Conservation (phyloP, 2,797 vertebrate genomes). For the Karalla daura region DNA sequence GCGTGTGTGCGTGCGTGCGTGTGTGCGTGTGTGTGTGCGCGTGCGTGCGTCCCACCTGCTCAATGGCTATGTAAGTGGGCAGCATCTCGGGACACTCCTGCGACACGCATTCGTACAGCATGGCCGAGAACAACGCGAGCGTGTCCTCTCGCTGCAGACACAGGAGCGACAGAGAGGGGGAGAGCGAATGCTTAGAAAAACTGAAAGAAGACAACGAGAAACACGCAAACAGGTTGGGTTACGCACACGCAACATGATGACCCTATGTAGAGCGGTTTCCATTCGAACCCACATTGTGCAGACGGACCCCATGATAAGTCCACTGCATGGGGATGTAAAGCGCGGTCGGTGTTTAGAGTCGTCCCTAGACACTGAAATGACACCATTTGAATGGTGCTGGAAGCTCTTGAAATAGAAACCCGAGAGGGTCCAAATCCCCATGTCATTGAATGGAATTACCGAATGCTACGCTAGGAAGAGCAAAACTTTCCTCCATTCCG, state of each 20-base stretch:
- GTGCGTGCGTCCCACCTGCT: conserved; percentile 86
- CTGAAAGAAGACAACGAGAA: too few relatives aligned
- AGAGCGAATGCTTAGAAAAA: neutral
- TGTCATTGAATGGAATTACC: conserved; percentile 48
- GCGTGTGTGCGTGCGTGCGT: too few relatives aligned
- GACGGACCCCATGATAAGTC: too few relatives aligned
- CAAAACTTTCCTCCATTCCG: conserved; percentile 42
- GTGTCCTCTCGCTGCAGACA: conserved; percentile 87
- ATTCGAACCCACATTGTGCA: too few relatives aligned
- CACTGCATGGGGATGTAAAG: too few relatives aligned
- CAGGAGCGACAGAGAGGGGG: conserved; percentile 3
- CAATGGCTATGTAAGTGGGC: conserved; percentile 94
- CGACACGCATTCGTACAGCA: conserved; percentile 96
- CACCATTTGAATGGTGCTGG: neutral
- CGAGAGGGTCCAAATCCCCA: neutral
- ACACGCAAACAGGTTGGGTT: neutral
- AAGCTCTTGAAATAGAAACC: neutral
- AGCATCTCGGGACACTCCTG: conserved; percentile 98
- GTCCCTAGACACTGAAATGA: neutral
- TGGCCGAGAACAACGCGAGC: conserved; percentile 92
- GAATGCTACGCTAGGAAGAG: conserved; percentile 19
- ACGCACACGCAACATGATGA: too few relatives aligned
- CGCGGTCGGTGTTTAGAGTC: too few relatives aligned
- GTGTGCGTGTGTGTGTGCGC: neutral
- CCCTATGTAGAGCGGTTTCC: neutral